A percentile compares a stretch with the other conserved stretches of the same genome.
phyloP scores from a whole-genome alignment of 2,797 vertebrate genomes.

The Kryptopterus vitreolus region DNA sequence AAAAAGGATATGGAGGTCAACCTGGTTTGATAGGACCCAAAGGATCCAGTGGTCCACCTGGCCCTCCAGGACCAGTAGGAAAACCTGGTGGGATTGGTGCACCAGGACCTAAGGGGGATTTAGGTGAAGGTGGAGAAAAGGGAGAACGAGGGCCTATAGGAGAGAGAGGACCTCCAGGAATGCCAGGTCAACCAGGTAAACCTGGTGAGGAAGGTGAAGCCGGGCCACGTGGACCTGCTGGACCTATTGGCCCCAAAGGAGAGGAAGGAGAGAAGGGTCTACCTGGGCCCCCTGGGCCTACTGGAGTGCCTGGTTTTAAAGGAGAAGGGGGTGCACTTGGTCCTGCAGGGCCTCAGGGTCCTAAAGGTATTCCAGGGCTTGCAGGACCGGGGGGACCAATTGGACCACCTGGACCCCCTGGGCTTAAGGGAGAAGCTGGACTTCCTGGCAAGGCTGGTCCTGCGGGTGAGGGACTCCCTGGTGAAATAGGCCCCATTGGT shows the following conservation, averaged over 20 bases:
- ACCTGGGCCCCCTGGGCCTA: slow-evolving; percentile 79
- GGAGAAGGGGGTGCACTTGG: slow-evolving; percentile 85
- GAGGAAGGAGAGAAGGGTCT: slow-evolving; percentile 87
- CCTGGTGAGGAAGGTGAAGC: slow-evolving; percentile 86
- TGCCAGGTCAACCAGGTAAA: slow-evolving; percentile 87
- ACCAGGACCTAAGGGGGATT: slow-evolving; percentile 89
- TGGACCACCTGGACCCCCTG: slow-evolving; percentile 83
- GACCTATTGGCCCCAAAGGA: slow-evolving; percentile 86
- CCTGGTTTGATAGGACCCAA: slow-evolving; percentile 84
- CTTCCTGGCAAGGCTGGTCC: slow-evolving; percentile 82
- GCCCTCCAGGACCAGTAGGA: slow-evolving; percentile 82
- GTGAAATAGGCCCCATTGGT: slow-evolving; percentile 81
- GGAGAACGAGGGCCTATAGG: slow-evolving; percentile 86
- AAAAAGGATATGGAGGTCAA: slow-evolving; percentile 84
- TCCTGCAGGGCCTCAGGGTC: slow-evolving; percentile 86
- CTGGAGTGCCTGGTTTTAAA: slow-evolving; percentile 84
- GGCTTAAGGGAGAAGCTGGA: slow-evolving; percentile 87
- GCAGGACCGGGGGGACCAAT: slow-evolving; percentile 85
- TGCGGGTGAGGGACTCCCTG: slow-evolving; percentile 80
- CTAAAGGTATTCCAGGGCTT: slow-evolving; percentile 90
- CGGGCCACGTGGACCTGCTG: slow-evolving; percentile 84
- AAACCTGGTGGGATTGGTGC: slow-evolving; percentile 81
- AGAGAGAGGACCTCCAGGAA: slow-evolving; percentile 82
- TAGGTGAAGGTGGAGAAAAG: slow-evolving; percentile 81
- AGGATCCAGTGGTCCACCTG: slow-evolving; percentile 83